Evolutionary conservation across 2,113 vertebrate species (phyloP).

Genomic region (Pantherophis guttatus): DNA sequence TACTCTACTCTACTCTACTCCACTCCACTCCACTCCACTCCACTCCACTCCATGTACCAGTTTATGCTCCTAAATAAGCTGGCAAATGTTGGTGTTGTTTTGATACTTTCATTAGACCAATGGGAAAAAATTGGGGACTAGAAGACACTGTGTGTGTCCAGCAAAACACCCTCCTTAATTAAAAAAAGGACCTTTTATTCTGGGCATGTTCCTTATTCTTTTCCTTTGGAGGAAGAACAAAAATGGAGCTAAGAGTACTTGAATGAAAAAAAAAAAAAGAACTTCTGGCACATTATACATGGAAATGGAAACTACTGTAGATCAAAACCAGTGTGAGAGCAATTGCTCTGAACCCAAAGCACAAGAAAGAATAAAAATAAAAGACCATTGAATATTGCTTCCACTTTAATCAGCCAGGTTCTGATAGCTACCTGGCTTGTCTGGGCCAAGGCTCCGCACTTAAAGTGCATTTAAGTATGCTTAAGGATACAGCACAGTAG

Average conservation of each 20-base stretch:
- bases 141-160: constrained; percentile 51
- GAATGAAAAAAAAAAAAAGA: constrained; percentile 29
- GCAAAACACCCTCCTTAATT: constrained; percentile 68
- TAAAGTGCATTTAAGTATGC: background rate
- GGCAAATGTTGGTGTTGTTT: no score
- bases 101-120: constrained; percentile 42
- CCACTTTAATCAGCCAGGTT: background rate
- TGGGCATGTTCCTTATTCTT: constrained; percentile 70
- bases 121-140: constrained; percentile 61
- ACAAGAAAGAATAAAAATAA: constrained; percentile 32
- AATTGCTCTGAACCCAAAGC: constrained; percentile 44
- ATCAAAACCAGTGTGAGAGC: constrained; percentile 42
- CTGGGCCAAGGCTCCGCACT: background rate
- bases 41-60: background rate
- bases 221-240: constrained; percentile 69
- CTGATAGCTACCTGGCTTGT: background rate
- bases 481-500: background rate
- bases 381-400: constrained; percentile 29
- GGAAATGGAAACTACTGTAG: constrained; percentile 55
- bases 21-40: no score
- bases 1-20: fast-evolving
- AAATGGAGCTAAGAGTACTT: constrained; percentile 46
- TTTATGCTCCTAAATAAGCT: background rate
- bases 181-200: constrained; percentile 68
- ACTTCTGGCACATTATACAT: constrained; percentile 42